Base-by-base conservation (phyloP, 2,113 vertebrate genomes). In the Marmota flaviventris region DNA sequence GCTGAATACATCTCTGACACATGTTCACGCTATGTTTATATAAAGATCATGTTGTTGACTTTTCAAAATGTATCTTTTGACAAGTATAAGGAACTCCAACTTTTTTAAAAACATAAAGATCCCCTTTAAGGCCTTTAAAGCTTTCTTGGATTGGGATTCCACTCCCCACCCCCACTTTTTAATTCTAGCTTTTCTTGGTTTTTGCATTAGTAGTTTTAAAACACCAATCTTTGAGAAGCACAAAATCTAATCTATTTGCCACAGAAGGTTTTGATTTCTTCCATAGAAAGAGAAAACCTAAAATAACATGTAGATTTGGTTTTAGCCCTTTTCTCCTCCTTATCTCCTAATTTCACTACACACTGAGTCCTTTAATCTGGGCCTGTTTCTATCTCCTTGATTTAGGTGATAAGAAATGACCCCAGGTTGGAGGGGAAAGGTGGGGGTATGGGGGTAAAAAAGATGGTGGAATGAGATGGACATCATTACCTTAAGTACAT, bases 81-180 rank as follows among this genome's bases (percentile, higher is more conserved):
- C 22, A 85, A 94, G 22, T 34, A 32, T 2, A 90, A 53, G 42
- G 12, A 56, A 73, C 42, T 56, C 25, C 25, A 34, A n/a, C 78
- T 92, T 88, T 88, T 95, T 95, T 58, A 77, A 67, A 14, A 93
- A 85, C 73, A 85, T 65, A 93, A 91, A 91, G 45, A 88, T 84
- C 45, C 8, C 42, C 27, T 91, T 78, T 39, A 89, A 86, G 79
- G 20, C 82, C 39, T 39, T 73, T 20, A 78, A 92, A 17, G 20
- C 29, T n/a, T n/a, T n/a, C n/a, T n/a, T 72, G 20, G 22, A 69
- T 87, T 91, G 17, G 48, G 29, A 89, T 85, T 94, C 90, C 4
- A 25, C 82, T 84, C 77, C 48, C 48, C n/a, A n/a, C n/a, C 48
- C 79, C 67, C 75, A 4, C 39, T 85, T 48, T 85, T 24, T 45